Evolutionary conservation across 2,113 vertebrate genomes (phyloP), one percentile per base, ranked within the genome.

Genomic region (Tupaia tana): DNA sequence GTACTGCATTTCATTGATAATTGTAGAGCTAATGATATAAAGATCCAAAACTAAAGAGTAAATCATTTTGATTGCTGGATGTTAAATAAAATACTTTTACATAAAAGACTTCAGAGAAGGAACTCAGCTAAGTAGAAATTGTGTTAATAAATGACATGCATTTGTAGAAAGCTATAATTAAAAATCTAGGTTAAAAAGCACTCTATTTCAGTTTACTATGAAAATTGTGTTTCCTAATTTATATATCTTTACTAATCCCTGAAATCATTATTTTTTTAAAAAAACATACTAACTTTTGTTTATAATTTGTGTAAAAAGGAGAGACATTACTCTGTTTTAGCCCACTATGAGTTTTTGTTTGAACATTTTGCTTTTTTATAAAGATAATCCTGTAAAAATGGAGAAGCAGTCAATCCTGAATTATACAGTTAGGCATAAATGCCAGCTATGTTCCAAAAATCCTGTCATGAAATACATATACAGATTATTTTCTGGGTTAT

Each of bases 241-340:
- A 12, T 16, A 20, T 61, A 77, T 75, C 12, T 89, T 84, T 88
- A 34, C 6, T 82, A 25, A 94, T 70, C 9, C 81, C 91, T 81
- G 91, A 95, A 94, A 75, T 91, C 16, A 91, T 64, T 70, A 58
- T 43, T 52, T 73, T 81, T 74, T 89, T 63, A 43, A 86, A 56
- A 58, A 80, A 96, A 86, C 29, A 56, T 66, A 59, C 11, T 85
- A 34, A 74, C 9, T 3, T 90, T 73, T 43, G 64, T 4, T 88
- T 90, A 64, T 52, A 61, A 3, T 54, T 58, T 85, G 6, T 86
- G 2, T 87, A 85, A 90, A 66, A 82, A 81, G 6, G 43, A 34
- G 24, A 2, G 1, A 77, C 75, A 54, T 54, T 67, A 66, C 43
- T 82, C 24, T 91, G 91, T 88, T 93, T 31, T 88, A 77, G n/a